A percentile compares a stretch with the other conserved stretches of the same genome.
Evolutionary conservation across 2,113 vertebrate genomes (phyloP).

Genomic region (Coryphaenoides rupestris): DNA sequence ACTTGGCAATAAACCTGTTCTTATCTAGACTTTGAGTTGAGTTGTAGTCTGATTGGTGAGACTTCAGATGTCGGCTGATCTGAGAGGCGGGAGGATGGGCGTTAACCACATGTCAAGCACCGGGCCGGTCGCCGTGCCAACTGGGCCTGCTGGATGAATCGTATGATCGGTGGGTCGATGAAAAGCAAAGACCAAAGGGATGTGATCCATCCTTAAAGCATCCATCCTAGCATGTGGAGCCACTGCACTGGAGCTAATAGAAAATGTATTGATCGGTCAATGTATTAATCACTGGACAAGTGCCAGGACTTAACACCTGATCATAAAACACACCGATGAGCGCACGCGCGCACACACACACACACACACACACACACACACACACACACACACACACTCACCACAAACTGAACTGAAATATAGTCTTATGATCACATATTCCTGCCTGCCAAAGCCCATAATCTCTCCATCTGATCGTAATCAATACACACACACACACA

Average conservation of each 20-base stretch:
- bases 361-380: not conserved
- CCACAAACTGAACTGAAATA: not conserved
- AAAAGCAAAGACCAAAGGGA: slow-evolving; percentile 14
- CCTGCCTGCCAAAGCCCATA: not conserved
- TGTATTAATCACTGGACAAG: too few relatives aligned
- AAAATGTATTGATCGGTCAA: slow-evolving; percentile 19
- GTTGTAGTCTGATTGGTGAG: too few relatives aligned
- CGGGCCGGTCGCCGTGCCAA: too few relatives aligned
- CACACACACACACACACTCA: not conserved
- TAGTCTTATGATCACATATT: not conserved
- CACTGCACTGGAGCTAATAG: slow-evolving; percentile 8
- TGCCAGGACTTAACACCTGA: slow-evolving; percentile 9
- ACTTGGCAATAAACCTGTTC: too few relatives aligned
- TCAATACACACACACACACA: not conserved
- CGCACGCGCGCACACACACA: not conserved
- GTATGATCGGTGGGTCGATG: slow-evolving; percentile 9
- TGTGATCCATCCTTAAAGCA: slow-evolving; percentile 15
- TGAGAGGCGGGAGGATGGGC: too few relatives aligned
- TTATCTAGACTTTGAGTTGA: too few relatives aligned
- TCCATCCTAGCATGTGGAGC: slow-evolving; percentile 3
- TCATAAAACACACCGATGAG: slow-evolving; percentile 11
- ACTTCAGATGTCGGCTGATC: too few relatives aligned
- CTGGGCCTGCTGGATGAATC: slow-evolving; percentile 18
- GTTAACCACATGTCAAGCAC: too few relatives aligned
- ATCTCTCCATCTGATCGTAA: too few relatives aligned